These are phyloP conservation scores for Chiroxiphia lanceolata DNA, from an alignment of 2,797 vertebrate species.

Conservation along the genomic window DNA sequence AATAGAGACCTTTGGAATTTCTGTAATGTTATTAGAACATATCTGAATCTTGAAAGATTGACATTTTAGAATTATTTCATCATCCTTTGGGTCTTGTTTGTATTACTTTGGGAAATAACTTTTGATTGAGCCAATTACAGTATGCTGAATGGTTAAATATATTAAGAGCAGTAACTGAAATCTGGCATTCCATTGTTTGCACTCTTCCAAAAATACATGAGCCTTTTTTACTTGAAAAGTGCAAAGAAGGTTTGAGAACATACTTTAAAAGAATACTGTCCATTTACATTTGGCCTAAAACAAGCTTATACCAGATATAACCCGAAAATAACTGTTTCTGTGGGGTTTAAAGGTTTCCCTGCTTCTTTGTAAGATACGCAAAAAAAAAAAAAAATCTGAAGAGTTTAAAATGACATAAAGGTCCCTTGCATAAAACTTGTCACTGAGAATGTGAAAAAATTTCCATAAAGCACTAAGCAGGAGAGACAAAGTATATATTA, in stretches of 20 bases:
- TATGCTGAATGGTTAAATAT: conserved; percentile 48
- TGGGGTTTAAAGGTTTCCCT: not conserved
- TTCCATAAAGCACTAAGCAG: not conserved
- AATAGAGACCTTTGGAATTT: conserved; percentile 36
- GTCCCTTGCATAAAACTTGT: not conserved
- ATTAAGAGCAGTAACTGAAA: conserved; percentile 49
- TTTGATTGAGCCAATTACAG: conserved; percentile 54
- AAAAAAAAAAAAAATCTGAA: not conserved
- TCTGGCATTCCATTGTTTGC: conserved; percentile 39
- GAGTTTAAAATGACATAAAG: not conserved
- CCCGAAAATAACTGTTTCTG: not conserved
- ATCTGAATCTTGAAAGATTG: conserved; percentile 58
- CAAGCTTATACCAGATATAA: not conserved
- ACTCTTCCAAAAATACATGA: conserved; percentile 29
- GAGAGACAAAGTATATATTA: not conserved
- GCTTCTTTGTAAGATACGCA: not conserved
- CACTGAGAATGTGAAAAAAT: not conserved
- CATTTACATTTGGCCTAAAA: not conserved
- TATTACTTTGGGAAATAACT: conserved; percentile 47
- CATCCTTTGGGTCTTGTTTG: conserved; percentile 58
- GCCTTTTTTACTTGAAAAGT: conserved; percentile 37
- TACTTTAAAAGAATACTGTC: not conserved
- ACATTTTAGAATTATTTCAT: conserved; percentile 62
- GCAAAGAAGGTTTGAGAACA: conserved; percentile 7
- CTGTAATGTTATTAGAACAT: conserved; percentile 62